phyloP scores from a whole-genome alignment of 1,140 invertebrate species.

The Conus betulinus region DNA sequence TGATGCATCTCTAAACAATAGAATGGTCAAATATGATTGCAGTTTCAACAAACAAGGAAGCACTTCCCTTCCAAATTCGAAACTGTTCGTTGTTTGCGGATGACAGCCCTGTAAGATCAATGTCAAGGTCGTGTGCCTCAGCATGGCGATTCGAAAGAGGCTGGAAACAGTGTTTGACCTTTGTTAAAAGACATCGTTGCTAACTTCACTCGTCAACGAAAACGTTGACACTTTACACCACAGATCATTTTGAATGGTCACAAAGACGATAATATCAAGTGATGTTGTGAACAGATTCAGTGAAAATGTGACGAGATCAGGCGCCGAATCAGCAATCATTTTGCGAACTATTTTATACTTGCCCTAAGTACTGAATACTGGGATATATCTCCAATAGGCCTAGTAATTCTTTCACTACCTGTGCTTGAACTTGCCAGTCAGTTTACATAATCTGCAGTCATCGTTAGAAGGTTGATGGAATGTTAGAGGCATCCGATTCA shows the following conservation, averaged over 20 bases:
- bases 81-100: no score
- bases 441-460: neutral
- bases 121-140: constrained; percentile 16
- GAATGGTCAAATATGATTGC: no score
- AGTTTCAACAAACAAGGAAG: no score
- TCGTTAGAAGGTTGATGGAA: no score
- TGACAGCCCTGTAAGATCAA: neutral
- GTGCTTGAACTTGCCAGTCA: no score
- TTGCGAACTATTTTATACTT: neutral
- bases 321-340: neutral
- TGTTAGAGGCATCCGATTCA: neutral
- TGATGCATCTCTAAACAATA: no score
- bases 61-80: no score
- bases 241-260: neutral
- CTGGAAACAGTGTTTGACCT: neutral
- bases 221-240: no score
- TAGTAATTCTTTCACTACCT: neutral
- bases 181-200: constrained; percentile 14
- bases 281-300: neutral
- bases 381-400: neutral
- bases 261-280: neutral
- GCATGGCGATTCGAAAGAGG: constrained; percentile 29
- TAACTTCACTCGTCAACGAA: neutral
- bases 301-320: neutral
- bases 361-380: neutral